Evolutionary conservation across 2,797 vertebrate genomes (phyloP), one percentile per base, ranked within the genome.

Genomic region (Alectoris magna): DNA sequence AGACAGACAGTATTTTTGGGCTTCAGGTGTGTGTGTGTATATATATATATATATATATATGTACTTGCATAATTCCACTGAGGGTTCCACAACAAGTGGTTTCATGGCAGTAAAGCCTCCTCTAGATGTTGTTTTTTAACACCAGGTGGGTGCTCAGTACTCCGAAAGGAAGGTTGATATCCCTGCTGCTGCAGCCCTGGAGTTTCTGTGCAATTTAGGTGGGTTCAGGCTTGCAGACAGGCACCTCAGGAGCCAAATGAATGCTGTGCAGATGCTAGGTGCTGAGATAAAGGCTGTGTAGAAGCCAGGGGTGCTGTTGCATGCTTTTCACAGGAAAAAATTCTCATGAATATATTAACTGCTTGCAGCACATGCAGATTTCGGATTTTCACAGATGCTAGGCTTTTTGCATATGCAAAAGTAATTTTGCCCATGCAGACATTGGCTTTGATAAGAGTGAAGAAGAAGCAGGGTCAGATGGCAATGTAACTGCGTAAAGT

Each of bases 341-440:
- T 43, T 43, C 62, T 31, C 39, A 43, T 22, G 6, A 31, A 72
- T 9, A 0, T 51, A 16, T 63, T 23, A 73, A 38, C 9, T 43
- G 11, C 41, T 49, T 71, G 49, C 4, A 22, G 46, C 59, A 48
- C 14, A 1, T 3, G 26, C 38, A 58, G 27, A 15, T 66, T 49
- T 55, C 66, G 71, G 59, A 78, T 56, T 3, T 41, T 51, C 23
- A 31, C 17, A 8, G 43, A 41, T 11, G 48, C 64, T 89, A 7
- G 3, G 10, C 31, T 69, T 14, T 85, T 83, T 26, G 41, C 27
- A 1, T 62, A 21, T 0, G 1, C 34, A 67, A 23, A 76, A 17
- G 2, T 16, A 31, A 6, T 70, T 76, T 67, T 91, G 26, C 34
- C 26, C 3, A 0, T 4, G 10, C 0, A 0, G 27, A 9, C 2